Percentiles rank a stretch among this genome's conserved stretches.
Evolutionary conservation across 2,797 vertebrate species (phyloP).

Genomic region (Clarias laeviceps): DNA sequence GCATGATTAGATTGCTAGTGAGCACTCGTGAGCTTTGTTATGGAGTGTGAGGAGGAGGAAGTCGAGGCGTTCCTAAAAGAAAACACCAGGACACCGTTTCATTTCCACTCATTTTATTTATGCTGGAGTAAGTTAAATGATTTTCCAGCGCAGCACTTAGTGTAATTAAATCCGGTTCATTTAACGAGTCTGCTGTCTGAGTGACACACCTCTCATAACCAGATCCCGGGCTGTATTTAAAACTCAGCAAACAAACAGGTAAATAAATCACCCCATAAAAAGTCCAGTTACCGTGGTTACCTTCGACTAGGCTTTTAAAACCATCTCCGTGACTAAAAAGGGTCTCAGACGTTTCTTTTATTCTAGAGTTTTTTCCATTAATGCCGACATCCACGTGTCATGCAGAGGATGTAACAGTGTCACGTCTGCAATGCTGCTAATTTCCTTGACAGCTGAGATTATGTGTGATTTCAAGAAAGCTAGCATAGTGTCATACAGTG

Average conservation of each 20-base stretch:
- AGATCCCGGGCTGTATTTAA: background rate
- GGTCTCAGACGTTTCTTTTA: background rate
- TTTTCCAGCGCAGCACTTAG: background rate
- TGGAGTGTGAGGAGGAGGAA: background rate
- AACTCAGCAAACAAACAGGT: background rate
- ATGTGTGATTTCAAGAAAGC: background rate
- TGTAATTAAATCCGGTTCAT: slow-evolving; percentile 1
- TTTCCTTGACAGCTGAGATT: background rate
- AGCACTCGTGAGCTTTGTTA: too few species aligned
- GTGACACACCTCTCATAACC: background rate
- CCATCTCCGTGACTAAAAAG: background rate
- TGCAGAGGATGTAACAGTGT: background rate
- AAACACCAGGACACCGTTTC: background rate
- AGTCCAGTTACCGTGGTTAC: background rate
- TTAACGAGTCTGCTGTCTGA: background rate
- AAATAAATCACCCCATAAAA: background rate
- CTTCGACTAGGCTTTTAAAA: background rate
- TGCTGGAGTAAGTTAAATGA: background rate
- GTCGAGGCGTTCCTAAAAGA: too few species aligned
- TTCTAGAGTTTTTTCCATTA: background rate
- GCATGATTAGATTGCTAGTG: background rate
- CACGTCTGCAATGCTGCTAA: background rate
- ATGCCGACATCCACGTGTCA: slow-evolving; percentile 2
- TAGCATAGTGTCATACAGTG: background rate
- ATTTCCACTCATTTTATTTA: background rate